These are phyloP conservation scores for Trinorchestia longiramus DNA, from an alignment of 1,140 invertebrate genomes.

Conservation along the genomic window DNA sequence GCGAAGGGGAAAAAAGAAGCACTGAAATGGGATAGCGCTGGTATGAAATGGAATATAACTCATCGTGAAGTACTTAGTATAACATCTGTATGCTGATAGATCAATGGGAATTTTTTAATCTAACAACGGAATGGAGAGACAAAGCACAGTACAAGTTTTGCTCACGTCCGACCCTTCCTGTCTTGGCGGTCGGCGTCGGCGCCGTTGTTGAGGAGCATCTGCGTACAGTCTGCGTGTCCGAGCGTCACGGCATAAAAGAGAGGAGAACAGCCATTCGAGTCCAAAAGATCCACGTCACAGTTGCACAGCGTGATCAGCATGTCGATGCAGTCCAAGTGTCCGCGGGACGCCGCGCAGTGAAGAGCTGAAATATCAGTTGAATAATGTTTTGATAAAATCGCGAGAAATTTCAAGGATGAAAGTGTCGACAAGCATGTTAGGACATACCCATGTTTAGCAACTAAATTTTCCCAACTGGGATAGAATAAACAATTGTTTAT, in stretches of 20 bases:
- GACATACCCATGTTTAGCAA: no score
- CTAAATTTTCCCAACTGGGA: no score
- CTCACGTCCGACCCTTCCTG: constrained; percentile 87
- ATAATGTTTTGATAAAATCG: no score
- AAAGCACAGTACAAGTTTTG: constrained; percentile 57
- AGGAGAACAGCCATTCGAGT: constrained; percentile 92
- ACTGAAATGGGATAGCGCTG: neutral
- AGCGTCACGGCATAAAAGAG: constrained; percentile 96
- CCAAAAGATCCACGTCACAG: constrained; percentile 84
- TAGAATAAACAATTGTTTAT: no score
- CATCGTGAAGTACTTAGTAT: no score
- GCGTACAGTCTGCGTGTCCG: constrained; percentile 93
- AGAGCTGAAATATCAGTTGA: constrained; percentile 76
- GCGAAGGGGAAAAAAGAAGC: neutral
- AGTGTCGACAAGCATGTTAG: no score
- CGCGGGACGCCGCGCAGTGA: constrained; percentile 91
- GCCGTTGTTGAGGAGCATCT: constrained; percentile 87
- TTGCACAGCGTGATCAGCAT: constrained; percentile 89
- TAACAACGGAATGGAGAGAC: neutral
- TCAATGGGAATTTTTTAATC: no score
- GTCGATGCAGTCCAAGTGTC: constrained; percentile 93
- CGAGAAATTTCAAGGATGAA: no score
- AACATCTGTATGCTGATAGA: no score
- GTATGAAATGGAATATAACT: no score
- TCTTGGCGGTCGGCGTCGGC: constrained; percentile 93